phyloP scores from a whole-genome alignment of 1,140 invertebrate genomes.

The Manduca sexta region DNA sequence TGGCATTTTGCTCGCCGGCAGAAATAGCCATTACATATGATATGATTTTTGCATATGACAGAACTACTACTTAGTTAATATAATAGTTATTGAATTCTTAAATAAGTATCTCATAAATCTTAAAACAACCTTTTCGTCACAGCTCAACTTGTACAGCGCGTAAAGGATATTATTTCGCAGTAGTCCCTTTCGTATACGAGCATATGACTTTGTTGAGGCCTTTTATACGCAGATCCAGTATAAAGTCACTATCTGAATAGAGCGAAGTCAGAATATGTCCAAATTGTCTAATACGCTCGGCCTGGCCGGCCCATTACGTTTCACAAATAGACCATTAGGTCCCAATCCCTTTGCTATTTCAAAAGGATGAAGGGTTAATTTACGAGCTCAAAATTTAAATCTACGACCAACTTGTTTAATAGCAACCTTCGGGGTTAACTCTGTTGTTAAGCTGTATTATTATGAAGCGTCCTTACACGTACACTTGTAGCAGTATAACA shows the following conservation, averaged over 20 bases:
- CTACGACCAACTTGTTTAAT: slow-evolving; percentile 67
- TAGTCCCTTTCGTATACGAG: not conserved
- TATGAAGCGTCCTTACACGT: slow-evolving; percentile 46
- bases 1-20: too few species aligned
- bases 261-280: slow-evolving; percentile 60
- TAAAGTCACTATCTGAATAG: slow-evolving; percentile 38
- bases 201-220: slow-evolving; percentile 1
- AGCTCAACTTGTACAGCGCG: too few species aligned
- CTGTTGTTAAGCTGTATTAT: slow-evolving; percentile 64
- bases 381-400: slow-evolving; percentile 73
- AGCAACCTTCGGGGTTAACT: slow-evolving; percentile 60
- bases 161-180: not conserved
- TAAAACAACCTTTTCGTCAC: too few species aligned
- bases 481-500: slow-evolving; percentile 19
- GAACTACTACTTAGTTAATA: too few species aligned
- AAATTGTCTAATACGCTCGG: slow-evolving; percentile 67
- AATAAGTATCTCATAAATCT: too few species aligned
- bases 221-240: slow-evolving; percentile 20
- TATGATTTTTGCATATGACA: too few species aligned
- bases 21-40: too few species aligned
- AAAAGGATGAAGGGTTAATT: slow-evolving; percentile 73
- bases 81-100: too few species aligned
- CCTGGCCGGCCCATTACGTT: slow-evolving; percentile 64
- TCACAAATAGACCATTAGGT: slow-evolving; percentile 71
- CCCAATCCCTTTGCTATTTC: slow-evolving; percentile 71